phyloP scores from a whole-genome alignment of 2,113 vertebrate genomes.

The Hippocampus mohnikei region DNA sequence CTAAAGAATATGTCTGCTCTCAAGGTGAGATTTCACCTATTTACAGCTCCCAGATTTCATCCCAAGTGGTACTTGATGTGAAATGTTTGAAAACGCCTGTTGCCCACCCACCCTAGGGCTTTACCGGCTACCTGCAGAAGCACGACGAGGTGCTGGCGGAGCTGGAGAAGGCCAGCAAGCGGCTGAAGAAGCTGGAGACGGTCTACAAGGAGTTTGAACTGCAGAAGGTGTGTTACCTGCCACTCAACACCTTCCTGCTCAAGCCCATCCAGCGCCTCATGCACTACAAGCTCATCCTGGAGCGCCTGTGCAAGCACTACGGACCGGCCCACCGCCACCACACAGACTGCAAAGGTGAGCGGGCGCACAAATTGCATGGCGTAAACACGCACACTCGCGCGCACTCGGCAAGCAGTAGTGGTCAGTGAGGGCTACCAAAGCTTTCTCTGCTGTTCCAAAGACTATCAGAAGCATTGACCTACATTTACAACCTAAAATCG shows the following conservation, averaged over 20 bases:
- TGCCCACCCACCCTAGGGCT: conserved; percentile 69
- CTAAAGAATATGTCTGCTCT: conserved; percentile 84
- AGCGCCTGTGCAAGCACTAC: conserved; percentile 83
- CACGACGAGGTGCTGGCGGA: conserved; percentile 84
- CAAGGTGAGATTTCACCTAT: conserved; percentile 72
- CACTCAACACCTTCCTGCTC: conserved; percentile 89
- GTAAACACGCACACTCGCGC: too few species aligned
- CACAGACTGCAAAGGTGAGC: conserved; percentile 80
- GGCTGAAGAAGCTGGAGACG: conserved; percentile 81
- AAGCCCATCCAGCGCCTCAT: conserved; percentile 92
- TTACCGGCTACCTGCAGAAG: conserved; percentile 83
- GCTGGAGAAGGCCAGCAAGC: conserved; percentile 83
- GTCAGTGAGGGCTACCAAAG: too few species aligned
- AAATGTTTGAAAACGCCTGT: neutral
- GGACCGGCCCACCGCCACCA: conserved; percentile 74
- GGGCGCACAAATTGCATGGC: too few species aligned
- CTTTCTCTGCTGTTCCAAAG: too few species aligned
- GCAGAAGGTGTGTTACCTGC: conserved; percentile 95
- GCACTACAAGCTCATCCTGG: conserved; percentile 89
- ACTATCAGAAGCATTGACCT: too few species aligned
- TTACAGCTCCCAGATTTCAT: neutral
- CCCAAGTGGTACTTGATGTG: neutral
- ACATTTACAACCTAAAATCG: too few species aligned
- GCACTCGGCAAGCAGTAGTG: too few species aligned
- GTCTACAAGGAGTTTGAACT: conserved; percentile 92